Evolutionary conservation across 1,140 invertebrate species (phyloP).

Genomic region (Drosophila elegans): DNA sequence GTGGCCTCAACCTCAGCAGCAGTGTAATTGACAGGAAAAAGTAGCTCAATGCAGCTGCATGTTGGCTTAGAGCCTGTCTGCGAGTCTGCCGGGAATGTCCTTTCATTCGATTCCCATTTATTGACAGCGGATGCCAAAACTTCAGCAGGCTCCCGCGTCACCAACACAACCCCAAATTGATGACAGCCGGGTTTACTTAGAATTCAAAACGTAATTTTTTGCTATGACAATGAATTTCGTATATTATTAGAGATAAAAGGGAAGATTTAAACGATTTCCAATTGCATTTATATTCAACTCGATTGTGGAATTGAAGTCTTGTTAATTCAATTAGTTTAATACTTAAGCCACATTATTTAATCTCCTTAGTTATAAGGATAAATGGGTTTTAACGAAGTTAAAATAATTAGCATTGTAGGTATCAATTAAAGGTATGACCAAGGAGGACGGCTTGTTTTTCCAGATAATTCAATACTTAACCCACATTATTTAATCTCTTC

Average conservation of each 20-base stretch:
- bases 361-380: too few species aligned
- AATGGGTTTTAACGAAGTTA: too few species aligned
- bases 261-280: too few species aligned
- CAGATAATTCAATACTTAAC: too few species aligned
- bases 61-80: slow-evolving; percentile 5
- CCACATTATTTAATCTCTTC: too few species aligned
- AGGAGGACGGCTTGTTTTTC: too few species aligned
- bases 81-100: slow-evolving; percentile 25
- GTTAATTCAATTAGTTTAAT: too few species aligned
- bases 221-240: not conserved
- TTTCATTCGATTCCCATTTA: slow-evolving; percentile 40
- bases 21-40: slow-evolving; percentile 55
- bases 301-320: too few species aligned
- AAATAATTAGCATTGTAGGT: too few species aligned
- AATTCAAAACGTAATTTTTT: not conserved
- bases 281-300: too few species aligned
- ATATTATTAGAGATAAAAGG: not conserved
- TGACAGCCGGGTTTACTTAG: not conserved
- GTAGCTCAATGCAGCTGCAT: slow-evolving; percentile 37
- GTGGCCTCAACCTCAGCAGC: slow-evolving; percentile 10
- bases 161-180: slow-evolving; percentile 7
- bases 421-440: too few species aligned
- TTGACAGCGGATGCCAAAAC: slow-evolving; percentile 33
- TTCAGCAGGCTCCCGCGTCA: slow-evolving; percentile 14
- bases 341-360: too few species aligned